Evolutionary conservation across 2,888 invertebrate genomes (phyloP).

Genomic region (Tineola bisselliella): DNA sequence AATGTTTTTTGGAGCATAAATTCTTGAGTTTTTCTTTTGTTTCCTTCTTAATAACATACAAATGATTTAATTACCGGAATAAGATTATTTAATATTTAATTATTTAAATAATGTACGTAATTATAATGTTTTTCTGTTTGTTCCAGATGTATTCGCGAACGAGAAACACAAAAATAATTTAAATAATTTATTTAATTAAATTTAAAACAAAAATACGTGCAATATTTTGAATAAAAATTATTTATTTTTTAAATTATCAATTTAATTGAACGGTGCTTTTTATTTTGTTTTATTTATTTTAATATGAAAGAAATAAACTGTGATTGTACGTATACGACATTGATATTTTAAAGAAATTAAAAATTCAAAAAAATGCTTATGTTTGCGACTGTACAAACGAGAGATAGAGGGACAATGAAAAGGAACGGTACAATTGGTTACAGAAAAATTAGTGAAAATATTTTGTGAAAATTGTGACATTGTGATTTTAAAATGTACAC

Average conservation of each 20-base stretch:
- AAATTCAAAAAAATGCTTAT: background rate
- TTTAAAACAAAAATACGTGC: slow-evolving; percentile 25
- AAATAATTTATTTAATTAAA: background rate
- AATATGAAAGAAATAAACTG: background rate
- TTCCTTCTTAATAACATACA: no score
- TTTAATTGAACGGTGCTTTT: slow-evolving; percentile 26
- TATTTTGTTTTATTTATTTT: slow-evolving; percentile 16
- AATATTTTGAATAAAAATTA: slow-evolving; percentile 33
- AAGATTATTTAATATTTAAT: background rate
- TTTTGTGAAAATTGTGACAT: background rate
- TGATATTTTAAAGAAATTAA: slow-evolving; percentile 1
- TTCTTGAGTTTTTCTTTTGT: no score
- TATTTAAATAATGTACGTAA: background rate
- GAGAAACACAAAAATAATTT: slow-evolving; percentile 21
- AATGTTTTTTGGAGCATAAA: no score
- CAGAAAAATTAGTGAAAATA: background rate
- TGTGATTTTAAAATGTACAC: slow-evolving; percentile 45
- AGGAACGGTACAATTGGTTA: background rate
- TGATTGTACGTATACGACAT: slow-evolving; percentile 9
- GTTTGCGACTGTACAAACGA: background rate
- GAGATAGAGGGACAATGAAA: background rate
- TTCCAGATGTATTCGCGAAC: slow-evolving; percentile 37
- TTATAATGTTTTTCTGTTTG: slow-evolving; percentile 19
- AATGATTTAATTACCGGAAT: background rate
- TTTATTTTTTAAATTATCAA: slow-evolving; percentile 21